Evolutionary conservation across 2,888 invertebrate species (phyloP).

Genomic region (Chrysotoxum bicinctum): DNA sequence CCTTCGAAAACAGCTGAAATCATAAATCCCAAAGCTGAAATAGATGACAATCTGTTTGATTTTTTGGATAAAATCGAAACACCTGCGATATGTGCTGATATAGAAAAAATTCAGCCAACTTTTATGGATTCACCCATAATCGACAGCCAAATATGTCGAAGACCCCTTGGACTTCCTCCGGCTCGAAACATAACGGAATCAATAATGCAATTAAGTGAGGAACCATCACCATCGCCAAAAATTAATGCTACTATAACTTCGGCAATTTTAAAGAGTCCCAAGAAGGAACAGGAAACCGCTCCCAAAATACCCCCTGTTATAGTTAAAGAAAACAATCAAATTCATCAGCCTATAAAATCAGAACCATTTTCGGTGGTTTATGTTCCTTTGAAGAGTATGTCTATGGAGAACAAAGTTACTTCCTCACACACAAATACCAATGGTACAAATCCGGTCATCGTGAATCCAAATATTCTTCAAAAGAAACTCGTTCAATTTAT

Average conservation of each 20-base stretch:
- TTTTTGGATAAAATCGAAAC: slow-evolving; percentile 78
- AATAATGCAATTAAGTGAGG: slow-evolving; percentile 49
- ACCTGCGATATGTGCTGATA: slow-evolving; percentile 77
- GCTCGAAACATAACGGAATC: slow-evolving; percentile 53
- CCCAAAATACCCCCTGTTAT: not conserved
- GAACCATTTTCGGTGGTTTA: not conserved
- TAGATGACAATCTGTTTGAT: slow-evolving; percentile 79
- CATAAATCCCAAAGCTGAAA: slow-evolving; percentile 74
- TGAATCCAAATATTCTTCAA: slow-evolving; percentile 73
- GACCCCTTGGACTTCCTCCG: slow-evolving; percentile 53
- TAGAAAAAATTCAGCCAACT: slow-evolving; percentile 81
- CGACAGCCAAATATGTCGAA: slow-evolving; percentile 47
- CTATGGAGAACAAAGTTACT: not conserved
- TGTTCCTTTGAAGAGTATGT: not conserved
- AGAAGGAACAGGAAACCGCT: not conserved
- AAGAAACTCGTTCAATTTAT: slow-evolving; percentile 76
- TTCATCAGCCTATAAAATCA: slow-evolving; percentile 30
- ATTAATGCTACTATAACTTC: not conserved
- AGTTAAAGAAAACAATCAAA: slow-evolving; percentile 35
- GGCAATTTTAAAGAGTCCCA: not conserved
- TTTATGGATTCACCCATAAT: slow-evolving; percentile 74
- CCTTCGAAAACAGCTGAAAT: slow-evolving; percentile 72
- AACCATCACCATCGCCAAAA: not conserved
- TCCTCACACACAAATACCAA: not conserved
- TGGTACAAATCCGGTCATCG: not conserved